Conservation (phyloP, 2,888 invertebrate genomes). For the Globia sparganii region DNA sequence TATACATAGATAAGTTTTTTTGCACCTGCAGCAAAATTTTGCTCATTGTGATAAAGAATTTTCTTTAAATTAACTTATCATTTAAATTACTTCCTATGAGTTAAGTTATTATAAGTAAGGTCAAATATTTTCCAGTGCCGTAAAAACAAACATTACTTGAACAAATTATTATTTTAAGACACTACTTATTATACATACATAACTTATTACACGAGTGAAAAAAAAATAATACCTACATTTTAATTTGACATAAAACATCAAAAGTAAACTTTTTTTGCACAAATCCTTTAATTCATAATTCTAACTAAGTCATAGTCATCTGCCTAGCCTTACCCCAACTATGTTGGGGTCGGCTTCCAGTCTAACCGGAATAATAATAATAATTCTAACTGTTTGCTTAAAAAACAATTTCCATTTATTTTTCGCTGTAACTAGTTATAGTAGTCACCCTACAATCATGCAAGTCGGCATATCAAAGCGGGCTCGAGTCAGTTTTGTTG, state of each 20-base stretch:
- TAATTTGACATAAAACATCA: not conserved
- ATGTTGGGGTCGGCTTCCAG: too few species aligned
- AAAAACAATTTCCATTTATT: not conserved
- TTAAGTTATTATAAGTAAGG: not conserved
- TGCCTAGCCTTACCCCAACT: too few species aligned
- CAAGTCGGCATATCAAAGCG: slow-evolving; percentile 87
- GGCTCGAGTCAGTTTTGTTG: slow-evolving; percentile 81
- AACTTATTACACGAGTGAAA: too few species aligned
- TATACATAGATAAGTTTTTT: not conserved
- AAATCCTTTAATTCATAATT: not conserved
- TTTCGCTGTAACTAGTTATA: not conserved
- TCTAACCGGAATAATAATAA: too few species aligned
- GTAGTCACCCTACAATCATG: slow-evolving; percentile 72
- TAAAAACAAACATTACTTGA: not conserved
- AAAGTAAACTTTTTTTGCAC: not conserved
- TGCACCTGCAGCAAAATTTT: not conserved
- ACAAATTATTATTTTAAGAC: too few species aligned
- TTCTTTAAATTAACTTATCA: not conserved
- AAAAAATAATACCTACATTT: not conserved
- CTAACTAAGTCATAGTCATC: too few species aligned
- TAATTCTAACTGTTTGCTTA: not conserved
- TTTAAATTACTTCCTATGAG: not conserved
- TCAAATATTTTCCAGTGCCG: not conserved
- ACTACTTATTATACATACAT: too few species aligned
- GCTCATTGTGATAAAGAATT: not conserved